Base-by-base conservation (phyloP, 2,888 invertebrate genomes). In the Erynnis tages region DNA sequence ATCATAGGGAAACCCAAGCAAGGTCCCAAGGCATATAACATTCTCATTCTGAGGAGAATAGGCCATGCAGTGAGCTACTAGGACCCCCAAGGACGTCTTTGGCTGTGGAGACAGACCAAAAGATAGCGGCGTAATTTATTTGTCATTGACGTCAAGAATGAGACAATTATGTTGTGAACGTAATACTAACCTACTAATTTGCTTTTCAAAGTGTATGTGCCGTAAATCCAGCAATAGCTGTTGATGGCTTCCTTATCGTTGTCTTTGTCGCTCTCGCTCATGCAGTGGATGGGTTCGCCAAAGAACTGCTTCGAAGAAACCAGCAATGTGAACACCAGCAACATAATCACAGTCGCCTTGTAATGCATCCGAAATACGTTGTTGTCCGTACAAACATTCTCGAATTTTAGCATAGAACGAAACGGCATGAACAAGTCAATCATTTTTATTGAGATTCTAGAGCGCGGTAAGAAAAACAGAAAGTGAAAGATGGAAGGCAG, bases 281-380 rank as follows among this genome's bases (percentile, higher is more conserved):
- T 90, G 74, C 96, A 96, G 65, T 94, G 92, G 45, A 97, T 95
- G 0, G 96, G 96, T 64, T 96, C 95, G 0, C 96, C 96, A 65
- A 96, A 95, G 81, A 95, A 96, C 76, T 96, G 95, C 67, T 94
- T 94, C 8, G 95, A 93, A 16, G 95, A 94, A 35, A 96, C 91
- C 63, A 96, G 73, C 64, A 95, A 81, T 1, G 94, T 93, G 77
- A 94, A 95, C 16, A 93, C 91, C 30, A 95, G 82, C 54, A 96
- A 80, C 68, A 96, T 90, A 43, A 94, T 91, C 41, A 94, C 93
- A 0, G 95, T 94, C 25, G 92, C 89, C 71, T 93, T 93, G 71
- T 94, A 94, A 76, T 95, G 95, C 71, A 95, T 84, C 35, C 93
- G 92, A 71, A 95, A 95, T 5, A 94, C 90, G 64, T 92, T 92